Evolutionary conservation across 2,888 invertebrate species (phyloP).

Genomic region (Bedellia somnulentella): DNA sequence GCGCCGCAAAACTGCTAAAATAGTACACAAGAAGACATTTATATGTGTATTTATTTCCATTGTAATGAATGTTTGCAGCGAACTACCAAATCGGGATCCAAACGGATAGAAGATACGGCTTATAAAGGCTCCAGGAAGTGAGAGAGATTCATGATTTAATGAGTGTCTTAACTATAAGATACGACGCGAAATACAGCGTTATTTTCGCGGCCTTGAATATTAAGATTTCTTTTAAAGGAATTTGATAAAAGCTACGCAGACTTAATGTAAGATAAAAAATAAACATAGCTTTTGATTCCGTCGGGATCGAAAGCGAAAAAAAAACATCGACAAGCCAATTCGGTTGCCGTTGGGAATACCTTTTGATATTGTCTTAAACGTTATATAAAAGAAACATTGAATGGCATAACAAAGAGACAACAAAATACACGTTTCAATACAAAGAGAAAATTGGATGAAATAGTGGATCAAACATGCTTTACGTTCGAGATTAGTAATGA

Average conservation of each 20-base stretch:
- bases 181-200: neutral
- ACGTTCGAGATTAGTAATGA: constrained; percentile 20
- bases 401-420: no score
- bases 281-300: no score
- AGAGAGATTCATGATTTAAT: constrained; percentile 2
- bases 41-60: constrained; percentile 38
- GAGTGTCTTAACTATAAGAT: neutral
- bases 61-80: constrained; percentile 27
- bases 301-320: no score
- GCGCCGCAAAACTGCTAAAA: constrained; percentile 33
- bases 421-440: no score
- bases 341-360: no score
- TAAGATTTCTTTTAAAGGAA: no score
- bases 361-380: no score
- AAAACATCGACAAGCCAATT: no score
- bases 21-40: constrained; percentile 29
- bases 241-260: no score
- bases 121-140: constrained; percentile 5
- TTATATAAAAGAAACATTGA: no score
- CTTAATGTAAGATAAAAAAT: no score
- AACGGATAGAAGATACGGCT: constrained; percentile 5
- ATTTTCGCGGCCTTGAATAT: no score
- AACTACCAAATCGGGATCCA: constrained; percentile 22
- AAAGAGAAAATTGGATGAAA: neutral
- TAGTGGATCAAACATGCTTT: constrained; percentile 6